Base-by-base conservation (phyloP, 2,888 invertebrate genomes). In the Platycnemis pennipes region DNA sequence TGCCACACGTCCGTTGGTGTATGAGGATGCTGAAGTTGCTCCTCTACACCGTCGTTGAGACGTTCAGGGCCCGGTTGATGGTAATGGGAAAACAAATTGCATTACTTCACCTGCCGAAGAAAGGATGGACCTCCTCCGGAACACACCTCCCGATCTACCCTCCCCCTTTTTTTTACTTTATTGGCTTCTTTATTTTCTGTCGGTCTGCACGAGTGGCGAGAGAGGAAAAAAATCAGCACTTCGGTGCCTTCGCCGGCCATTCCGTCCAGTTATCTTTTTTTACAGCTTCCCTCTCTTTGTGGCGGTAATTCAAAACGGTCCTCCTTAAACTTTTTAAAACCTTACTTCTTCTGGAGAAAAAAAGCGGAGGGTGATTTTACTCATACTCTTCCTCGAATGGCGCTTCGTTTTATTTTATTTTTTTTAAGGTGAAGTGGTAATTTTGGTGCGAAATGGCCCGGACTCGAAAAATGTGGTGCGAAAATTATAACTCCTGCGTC, bases 51-150 rank as follows among this genome's bases (percentile, higher is more conserved):
- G 37, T 13, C 77, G 77, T 37, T 63, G n/a, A n/a, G n/a, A n/a
- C n/a, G n/a, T 16, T 63, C 77, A 77, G 77, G 8, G 37, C 37
- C 77, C 31, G 37, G 31, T 77, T 77, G 77, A 77, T 77, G 37
- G 77, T 77, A 37, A 77, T 77, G 77, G 77, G 77, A 77, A 77
- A 77, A 77, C 77, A 37, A 77, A 77, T 77, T 77, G 77, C 77
- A 77, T 77, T 77, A 77, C 77, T 77, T 37, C 37, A 77, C 77
- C 77, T 77, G 77, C 77, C 37, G 16, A 37, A 77, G 37, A 37
- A 77, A 77, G 37, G 77, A 16, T 37, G 31, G 77, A 11, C 31
- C 77, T 37, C 3, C 37, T 16, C 37, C 37, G 31, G 16, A 37
- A 37, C 31, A 37, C 31, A 31, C 31, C 77, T 16, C 37, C 77